A percentile compares a stretch with the other conserved stretches of the same genome.
These are phyloP conservation scores for Chalcosyrphus nemorum DNA, from an alignment of 2,888 invertebrate genomes.

Conservation along the genomic window DNA sequence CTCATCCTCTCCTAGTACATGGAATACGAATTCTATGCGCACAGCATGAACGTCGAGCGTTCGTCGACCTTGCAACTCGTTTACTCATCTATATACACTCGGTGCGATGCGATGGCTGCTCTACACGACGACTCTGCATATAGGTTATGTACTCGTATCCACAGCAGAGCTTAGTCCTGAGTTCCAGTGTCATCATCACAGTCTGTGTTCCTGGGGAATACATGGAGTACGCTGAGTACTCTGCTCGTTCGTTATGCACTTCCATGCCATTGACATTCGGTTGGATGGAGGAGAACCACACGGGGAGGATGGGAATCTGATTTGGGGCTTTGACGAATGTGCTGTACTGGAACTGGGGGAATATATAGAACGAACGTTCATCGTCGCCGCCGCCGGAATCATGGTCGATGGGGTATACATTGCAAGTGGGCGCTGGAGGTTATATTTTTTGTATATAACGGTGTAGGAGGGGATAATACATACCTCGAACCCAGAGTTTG, in stretches of 20 bases:
- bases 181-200: conserved; percentile 50
- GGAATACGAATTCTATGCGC: conserved; percentile 57
- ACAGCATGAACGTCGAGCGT: conserved; percentile 77
- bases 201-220: conserved; percentile 8
- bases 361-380: conserved; percentile 55
- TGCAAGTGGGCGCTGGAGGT: conserved; percentile 20
- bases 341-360: conserved; percentile 55
- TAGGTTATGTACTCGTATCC: conserved; percentile 66
- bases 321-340: conserved; percentile 52
- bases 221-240: no score
- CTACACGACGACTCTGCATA: conserved; percentile 50
- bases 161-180: conserved; percentile 29
- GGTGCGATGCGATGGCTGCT: conserved; percentile 33
- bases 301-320: conserved; percentile 21
- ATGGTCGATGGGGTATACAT: conserved; percentile 67
- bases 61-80: conserved; percentile 82
- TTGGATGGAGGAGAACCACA: neutral
- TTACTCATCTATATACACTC: conserved; percentile 74
- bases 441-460: neutral
- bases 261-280: conserved; percentile 70
- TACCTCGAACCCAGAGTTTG: conserved; percentile 39
- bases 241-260: conserved; percentile 49
- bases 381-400: conserved; percentile 50
- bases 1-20: conserved; percentile 5
- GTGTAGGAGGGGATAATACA: conserved; percentile 9